Percentiles rank a stretch among this genome's conserved stretches.
Evolutionary conservation across 2,888 invertebrate genomes (phyloP).

Genomic region (Mythimna impura): DNA sequence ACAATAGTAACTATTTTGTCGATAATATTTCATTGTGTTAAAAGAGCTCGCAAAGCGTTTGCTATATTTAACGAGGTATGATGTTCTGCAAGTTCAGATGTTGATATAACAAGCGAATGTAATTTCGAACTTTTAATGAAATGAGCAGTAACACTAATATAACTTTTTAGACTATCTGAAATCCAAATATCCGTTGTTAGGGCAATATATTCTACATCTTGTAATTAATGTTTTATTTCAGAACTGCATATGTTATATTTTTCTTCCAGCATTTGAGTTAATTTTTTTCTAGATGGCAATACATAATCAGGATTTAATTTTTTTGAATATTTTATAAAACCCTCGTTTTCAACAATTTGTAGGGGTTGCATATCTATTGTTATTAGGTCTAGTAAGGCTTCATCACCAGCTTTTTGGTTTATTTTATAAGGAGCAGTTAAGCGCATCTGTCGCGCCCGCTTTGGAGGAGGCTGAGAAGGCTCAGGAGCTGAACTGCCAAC

Average conservation of each 20-base stretch:
- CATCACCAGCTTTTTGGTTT: conserved; percentile 30
- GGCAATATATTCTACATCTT: conserved; percentile 21
- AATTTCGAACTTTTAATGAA: conserved; percentile 21
- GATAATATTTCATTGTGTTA: conserved; percentile 23
- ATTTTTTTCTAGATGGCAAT: conserved; percentile 35
- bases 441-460: conserved; percentile 32
- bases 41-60: conserved; percentile 23
- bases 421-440: conserved; percentile 37
- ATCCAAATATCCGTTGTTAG: conserved; percentile 21
- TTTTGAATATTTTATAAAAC: background rate
- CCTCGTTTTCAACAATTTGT: conserved; percentile 21
- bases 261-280: conserved; percentile 25
- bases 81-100: conserved; percentile 25
- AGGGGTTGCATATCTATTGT: conserved; percentile 34
- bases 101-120: conserved; percentile 20
- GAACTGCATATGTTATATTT: conserved; percentile 28
- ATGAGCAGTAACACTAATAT: conserved; percentile 18
- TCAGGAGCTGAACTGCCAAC: conserved; percentile 27
- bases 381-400: conserved; percentile 26
- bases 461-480: conserved; percentile 30
- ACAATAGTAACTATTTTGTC: conserved; percentile 32
- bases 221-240: conserved; percentile 25
- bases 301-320: conserved; percentile 32
- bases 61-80: conserved; percentile 35
- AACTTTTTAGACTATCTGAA: conserved; percentile 18